Base-by-base conservation (phyloP, 2,888 invertebrate species). In the Amblyteles armatorius region DNA sequence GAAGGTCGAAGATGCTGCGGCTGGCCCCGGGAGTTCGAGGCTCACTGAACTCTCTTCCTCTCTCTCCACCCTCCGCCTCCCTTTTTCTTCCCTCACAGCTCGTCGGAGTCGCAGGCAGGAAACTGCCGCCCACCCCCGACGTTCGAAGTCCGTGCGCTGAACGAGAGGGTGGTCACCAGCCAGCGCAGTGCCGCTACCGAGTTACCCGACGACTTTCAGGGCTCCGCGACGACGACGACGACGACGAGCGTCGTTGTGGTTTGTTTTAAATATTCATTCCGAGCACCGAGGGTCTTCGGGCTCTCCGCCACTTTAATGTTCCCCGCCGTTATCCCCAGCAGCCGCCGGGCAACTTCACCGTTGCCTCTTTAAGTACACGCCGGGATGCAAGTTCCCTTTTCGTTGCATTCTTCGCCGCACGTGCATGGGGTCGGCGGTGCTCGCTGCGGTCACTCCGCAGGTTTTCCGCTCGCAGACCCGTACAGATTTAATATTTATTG, bases 251-350 rank as follows among this genome's bases (percentile, higher is more conserved):
- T 40, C 85, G 83, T 88, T 80, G 90, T 88, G 90, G 89, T 90
- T 92, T 88, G 79, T 88, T 90, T 92, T 91, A 92, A 92, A 91
- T 92, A 92, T 92, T 92, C 92, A 91, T 91, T 89, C 83, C 86
- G 88, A 73, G 77, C 86, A 88, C 90, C 77, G 67, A 89, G 87
- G 88, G 83, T 85, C 87, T 87, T 82, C 81, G 82, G 74, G 60
- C 73, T 86, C 87, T 87, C 57, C 67, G 60, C 79, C 88, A 88
- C 87, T 89, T 91, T 90, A 91, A 89, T 88, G 89, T 89, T 88
- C 88, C 83, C 80, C 86, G 87, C 85, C 86, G 88, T 88, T 88
- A 90, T 89, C 11, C 88, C 88, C 88, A 88, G 88, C 60, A 52
- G 22, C 44, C 33, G 60, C 50, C 67, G 29, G 65, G 72, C 16